Base-by-base conservation (phyloP, 2,888 invertebrate genomes). In the Parnassius orleans region DNA sequence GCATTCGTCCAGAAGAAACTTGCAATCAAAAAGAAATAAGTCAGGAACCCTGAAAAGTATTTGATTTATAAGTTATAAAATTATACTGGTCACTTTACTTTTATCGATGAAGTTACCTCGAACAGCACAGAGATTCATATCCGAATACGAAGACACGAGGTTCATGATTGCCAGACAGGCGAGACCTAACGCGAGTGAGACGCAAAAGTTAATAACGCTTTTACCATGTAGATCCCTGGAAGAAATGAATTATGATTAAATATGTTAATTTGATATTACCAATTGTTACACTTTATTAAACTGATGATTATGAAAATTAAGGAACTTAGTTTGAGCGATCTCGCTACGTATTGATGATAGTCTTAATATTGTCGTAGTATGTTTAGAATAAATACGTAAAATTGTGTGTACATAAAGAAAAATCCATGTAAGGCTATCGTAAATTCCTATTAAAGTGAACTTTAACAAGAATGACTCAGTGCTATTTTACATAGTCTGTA, bases 1-100 rank as follows among this genome's bases (percentile, higher is more conserved):
- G 94, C 85, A 74, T 94, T 95, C 63, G 94, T 80, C 95, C 95
- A 95, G 75, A 94, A 94, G 77, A 95, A 95, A 51, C 93, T 90
- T 0, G 93, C 89, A 60, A 95, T 74, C 67, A 94, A 87, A 65
- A 93, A 92, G 74, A 90, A 93, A 71, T 94, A 94, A 3, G 90
- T 77, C 19, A 91, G 56, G 74, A 93, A 93, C 10, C 92, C 94
- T 93, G 84, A 67, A 87, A 81, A 52, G 53, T 43, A 75, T 68
- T 2, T 24, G 12, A 41, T 2, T 54, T 47, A 53, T 47, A 47
- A 56, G 24, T 10, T 46, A 41, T 10, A 61, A 33, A 24, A 55
- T 14, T 43, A 42, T 54, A 57, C 10, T 47, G 15, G 2, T 41
- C 54, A 61, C 10, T 46, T 46, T 11, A 11, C 11, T 43, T 43